Base-by-base conservation (phyloP, 2,797 vertebrate genomes). In the Atherinosoma microstoma region DNA sequence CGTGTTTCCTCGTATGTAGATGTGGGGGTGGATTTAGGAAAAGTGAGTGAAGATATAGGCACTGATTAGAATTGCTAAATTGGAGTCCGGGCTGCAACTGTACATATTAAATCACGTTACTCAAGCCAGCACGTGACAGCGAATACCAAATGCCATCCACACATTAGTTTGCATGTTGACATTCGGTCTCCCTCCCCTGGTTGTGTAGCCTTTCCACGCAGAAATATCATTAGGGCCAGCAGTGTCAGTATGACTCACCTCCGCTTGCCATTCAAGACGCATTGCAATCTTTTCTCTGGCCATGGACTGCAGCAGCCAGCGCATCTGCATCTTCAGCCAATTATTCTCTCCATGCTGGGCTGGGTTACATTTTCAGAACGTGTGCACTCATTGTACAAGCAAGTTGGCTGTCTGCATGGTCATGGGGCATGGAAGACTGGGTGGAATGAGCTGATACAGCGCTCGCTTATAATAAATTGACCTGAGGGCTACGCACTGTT, bases 301-400 rank as follows among this genome's bases (percentile, higher is more conserved):
- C 80, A 84, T 22, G 12, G 66, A 84, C 74, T 38, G 30, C 36
- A 61, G 69, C 84, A 81, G 85, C 81, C 84, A 82, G 87, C 74
- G 84, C 84, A 91, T 92, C 91, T 93, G 88, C 88, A 91, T 91
- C 86, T 85, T 80, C 80, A 79, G 78, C 85, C 93, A 92, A 91
- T 94, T 91, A 94, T 88, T 91, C 78, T 84, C 66, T 22, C 64
- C 75, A 82, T 80, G 84, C 58, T 54, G 69, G 67, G 85, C 60
- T 79, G 63, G 67, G 67, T 87, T 79, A 65, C 64, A 79, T 75
- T 84, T 72, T 63, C 32, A 62, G 69, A n/a, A 69, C 36, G 34
- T 24, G 49, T 62, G 64, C 35, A 29, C 42, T 69, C 35, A 63
- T 62, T 64, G 67, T 60, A 29, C 69, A 42, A 69, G 84, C 70